phyloP scores from a whole-genome alignment of 2,797 vertebrate species.

The Sebastolobus altivelis region DNA sequence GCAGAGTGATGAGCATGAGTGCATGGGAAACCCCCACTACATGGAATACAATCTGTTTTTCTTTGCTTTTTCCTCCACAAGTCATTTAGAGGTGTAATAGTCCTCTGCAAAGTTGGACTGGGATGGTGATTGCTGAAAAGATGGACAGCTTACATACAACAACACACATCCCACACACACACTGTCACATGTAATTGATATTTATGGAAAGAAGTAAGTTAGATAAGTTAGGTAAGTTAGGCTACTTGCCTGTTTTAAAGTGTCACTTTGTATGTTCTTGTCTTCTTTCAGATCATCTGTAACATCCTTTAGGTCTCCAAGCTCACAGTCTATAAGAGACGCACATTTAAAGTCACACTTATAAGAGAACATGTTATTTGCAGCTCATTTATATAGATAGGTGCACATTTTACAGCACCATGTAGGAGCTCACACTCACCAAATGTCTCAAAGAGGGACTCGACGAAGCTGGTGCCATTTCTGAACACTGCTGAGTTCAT shows the following conservation, averaged over 20 bases:
- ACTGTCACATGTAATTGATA: neutral
- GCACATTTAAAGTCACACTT: neutral
- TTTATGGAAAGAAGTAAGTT: neutral
- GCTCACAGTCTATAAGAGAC: constrained; percentile 88
- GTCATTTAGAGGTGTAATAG: constrained; percentile 17
- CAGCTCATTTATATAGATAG: neutral
- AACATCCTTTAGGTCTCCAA: constrained; percentile 91
- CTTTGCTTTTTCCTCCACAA: constrained; percentile 32
- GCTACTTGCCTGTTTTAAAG: constrained; percentile 67
- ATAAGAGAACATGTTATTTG: neutral
- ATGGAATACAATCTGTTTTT: constrained; percentile 45
- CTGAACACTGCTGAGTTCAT: constrained; percentile 93
- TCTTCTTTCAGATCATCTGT: constrained; percentile 89
- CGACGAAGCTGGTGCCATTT: constrained; percentile 98
- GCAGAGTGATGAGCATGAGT: constrained; percentile 48
- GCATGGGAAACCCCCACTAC: constrained; percentile 59
- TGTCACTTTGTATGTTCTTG: constrained; percentile 64
- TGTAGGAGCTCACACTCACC: constrained; percentile 79
- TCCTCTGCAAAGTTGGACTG: constrained; percentile 10
- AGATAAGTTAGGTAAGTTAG: neutral
- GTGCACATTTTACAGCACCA: neutral
- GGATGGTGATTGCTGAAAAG: neutral
- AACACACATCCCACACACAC: neutral
- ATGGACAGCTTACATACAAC: neutral
- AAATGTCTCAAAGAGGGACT: constrained; percentile 97